These are phyloP conservation scores for Apogon talboti DNA, from an alignment of 2,797 vertebrate genomes.

Conservation along the genomic window DNA sequence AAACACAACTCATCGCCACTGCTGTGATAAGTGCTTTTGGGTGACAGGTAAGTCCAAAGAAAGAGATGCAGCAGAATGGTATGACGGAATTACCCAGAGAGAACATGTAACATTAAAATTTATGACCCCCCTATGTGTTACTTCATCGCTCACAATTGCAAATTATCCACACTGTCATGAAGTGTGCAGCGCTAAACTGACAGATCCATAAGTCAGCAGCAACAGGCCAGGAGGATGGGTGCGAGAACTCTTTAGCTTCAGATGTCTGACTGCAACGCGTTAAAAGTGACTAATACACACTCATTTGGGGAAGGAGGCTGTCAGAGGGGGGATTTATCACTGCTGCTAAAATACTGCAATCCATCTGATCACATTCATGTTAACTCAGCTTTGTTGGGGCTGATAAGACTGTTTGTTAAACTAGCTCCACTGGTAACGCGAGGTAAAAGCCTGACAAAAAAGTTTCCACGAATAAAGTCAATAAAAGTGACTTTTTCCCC, in stretches of 20 bases:
- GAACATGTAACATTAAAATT: slow-evolving; percentile 83
- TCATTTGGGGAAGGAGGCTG: slow-evolving; percentile 60
- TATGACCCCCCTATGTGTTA: slow-evolving; percentile 77
- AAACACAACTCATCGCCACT: slow-evolving; percentile 78
- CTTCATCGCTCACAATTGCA: slow-evolving; percentile 81
- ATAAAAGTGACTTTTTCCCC: slow-evolving; percentile 36
- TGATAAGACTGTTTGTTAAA: slow-evolving; percentile 38
- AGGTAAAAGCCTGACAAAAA: slow-evolving; percentile 25
- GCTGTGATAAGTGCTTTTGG: slow-evolving; percentile 82
- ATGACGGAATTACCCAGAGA: slow-evolving; percentile 79
- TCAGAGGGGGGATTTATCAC: slow-evolving; percentile 59
- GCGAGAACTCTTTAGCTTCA: slow-evolving; percentile 62
- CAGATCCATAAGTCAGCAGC: slow-evolving; percentile 77
- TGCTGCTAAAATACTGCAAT: slow-evolving; percentile 50
- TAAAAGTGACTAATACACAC: slow-evolving; percentile 69
- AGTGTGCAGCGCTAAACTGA: slow-evolving; percentile 73
- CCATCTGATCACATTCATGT: slow-evolving; percentile 58
- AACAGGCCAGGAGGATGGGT: slow-evolving; percentile 67
- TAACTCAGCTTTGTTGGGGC: slow-evolving; percentile 30
- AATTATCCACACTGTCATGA: slow-evolving; percentile 81
- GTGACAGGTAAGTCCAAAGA: slow-evolving; percentile 83
- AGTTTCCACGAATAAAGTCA: slow-evolving; percentile 53
- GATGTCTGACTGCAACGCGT: slow-evolving; percentile 53
- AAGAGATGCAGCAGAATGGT: slow-evolving; percentile 76
- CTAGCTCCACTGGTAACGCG: slow-evolving; percentile 16